Conservation (phyloP, 2,797 vertebrate genomes). For the Bufotes viridis region DNA sequence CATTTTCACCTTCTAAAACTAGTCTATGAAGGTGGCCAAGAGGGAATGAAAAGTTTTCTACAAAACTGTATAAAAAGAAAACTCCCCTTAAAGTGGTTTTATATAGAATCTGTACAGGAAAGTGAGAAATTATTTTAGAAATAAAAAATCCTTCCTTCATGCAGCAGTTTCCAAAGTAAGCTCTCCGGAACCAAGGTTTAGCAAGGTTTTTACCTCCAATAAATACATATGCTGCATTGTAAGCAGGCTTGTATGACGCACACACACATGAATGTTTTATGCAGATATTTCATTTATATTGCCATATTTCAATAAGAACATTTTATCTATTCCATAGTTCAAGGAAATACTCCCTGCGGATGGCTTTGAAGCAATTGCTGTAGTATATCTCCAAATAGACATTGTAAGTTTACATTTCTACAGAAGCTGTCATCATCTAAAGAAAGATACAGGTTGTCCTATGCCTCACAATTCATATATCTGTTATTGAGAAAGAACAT, state of each 20-base stretch:
- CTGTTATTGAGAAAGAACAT: not conserved
- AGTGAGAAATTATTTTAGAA: too few species aligned
- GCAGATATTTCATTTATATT: not conserved
- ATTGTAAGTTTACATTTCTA: not conserved
- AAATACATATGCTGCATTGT: not conserved
- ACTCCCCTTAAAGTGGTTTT: too few species aligned
- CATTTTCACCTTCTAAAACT: too few species aligned
- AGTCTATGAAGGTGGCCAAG: too few species aligned
- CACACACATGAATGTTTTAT: not conserved
- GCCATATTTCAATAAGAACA: not conserved
- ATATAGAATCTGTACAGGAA: too few species aligned
- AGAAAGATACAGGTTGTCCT: not conserved
- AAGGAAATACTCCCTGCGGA: not conserved
- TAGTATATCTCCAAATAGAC: not conserved
- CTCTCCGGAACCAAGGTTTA: too few species aligned
- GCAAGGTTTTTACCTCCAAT: not conserved
- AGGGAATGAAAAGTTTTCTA: too few species aligned
- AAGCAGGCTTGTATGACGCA: not conserved
- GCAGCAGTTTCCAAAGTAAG: too few species aligned
- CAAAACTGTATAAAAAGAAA: too few species aligned
- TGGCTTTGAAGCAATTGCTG: not conserved
- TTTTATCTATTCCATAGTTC: not conserved
- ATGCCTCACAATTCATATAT: not conserved
- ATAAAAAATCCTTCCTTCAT: too few species aligned
- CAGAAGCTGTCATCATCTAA: not conserved